phyloP scores from a whole-genome alignment of 2,797 vertebrate species.

The Platalea minor region DNA sequence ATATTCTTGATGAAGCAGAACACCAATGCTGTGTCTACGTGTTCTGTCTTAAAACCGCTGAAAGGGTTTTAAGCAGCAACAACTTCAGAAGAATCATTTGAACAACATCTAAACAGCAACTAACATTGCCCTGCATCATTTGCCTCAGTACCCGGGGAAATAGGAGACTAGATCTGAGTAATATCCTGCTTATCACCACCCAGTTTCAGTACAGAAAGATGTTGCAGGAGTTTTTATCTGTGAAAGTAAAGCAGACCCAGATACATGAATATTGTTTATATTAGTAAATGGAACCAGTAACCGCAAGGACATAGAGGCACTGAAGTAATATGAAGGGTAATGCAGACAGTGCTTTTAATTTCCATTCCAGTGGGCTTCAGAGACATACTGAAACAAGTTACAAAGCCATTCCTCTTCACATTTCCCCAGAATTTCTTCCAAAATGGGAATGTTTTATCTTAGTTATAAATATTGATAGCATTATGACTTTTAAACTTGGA shows the following conservation, averaged over 20 bases:
- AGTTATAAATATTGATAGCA: background rate
- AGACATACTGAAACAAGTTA: background rate
- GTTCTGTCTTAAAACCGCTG: background rate
- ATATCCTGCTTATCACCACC: background rate
- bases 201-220: background rate
- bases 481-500: background rate
- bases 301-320: background rate
- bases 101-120: background rate
- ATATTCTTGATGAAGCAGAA: background rate
- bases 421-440: background rate
- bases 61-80: background rate
- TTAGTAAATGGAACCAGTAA: background rate
- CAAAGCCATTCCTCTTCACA: background rate
- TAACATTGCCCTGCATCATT: background rate
- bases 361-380: background rate
- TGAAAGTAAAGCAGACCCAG: background rate
- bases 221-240: background rate
- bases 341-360: background rate
- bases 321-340: background rate
- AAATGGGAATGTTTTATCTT: background rate
- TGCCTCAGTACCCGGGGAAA: background rate
- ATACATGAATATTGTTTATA: background rate
- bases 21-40: fast-evolving
- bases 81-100: background rate
- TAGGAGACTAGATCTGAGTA: background rate